phyloP scores from a whole-genome alignment of 2,113 vertebrate species.

The Lophochroa leadbeateri region DNA sequence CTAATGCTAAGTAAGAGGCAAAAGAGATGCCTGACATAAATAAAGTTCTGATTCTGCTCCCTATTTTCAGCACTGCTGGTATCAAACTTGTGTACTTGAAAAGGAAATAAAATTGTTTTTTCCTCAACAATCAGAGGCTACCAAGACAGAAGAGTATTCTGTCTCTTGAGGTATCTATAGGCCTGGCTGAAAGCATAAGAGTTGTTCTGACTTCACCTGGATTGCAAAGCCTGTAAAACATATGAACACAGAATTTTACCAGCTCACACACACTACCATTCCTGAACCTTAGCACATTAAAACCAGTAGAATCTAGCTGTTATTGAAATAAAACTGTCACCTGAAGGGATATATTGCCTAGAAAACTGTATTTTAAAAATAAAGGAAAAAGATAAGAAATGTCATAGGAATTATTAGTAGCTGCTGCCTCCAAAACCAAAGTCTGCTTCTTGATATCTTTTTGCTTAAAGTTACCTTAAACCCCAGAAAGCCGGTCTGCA shows the following conservation, averaged over 20 bases:
- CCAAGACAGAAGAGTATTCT: neutral
- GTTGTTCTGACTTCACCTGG: neutral
- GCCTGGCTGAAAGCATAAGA: neutral
- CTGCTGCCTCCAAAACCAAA: neutral
- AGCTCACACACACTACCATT: neutral
- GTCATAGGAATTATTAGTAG: neutral
- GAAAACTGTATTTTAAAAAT: neutral
- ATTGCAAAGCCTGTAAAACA: neutral
- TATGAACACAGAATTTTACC: neutral
- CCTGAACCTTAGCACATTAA: neutral
- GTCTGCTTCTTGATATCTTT: neutral
- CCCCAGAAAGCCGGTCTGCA: neutral
- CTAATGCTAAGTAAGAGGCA: neutral
- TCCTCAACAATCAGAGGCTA: neutral
- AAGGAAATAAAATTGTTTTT: neutral
- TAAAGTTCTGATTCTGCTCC: neutral
- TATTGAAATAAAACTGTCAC: neutral
- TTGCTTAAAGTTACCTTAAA: neutral
- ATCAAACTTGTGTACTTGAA: neutral
- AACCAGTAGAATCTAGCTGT: neutral
- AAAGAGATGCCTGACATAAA: neutral
- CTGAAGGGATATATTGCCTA: neutral
- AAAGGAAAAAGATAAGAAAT: neutral
- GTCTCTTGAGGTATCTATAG: neutral
- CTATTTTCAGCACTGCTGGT: neutral